Evolutionary conservation across 2,113 vertebrate genomes (phyloP).

Genomic region (Sinocyclocheilus rhinocerous): DNA sequence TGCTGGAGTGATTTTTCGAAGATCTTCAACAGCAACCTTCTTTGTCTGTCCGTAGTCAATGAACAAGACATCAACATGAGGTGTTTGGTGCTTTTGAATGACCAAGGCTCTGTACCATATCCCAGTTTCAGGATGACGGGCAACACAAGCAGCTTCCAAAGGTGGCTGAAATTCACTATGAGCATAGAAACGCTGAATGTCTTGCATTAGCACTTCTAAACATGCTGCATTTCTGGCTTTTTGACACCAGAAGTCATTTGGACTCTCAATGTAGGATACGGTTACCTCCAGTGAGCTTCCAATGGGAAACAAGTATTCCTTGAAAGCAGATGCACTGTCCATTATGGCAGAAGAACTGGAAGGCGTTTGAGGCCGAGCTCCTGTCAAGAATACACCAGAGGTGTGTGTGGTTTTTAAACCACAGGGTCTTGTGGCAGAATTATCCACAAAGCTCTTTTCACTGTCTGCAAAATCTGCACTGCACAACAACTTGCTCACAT

Average conservation of each 20-base stretch:
- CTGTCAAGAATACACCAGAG: not conserved
- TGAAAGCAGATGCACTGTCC: conserved; percentile 61
- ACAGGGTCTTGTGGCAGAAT: not conserved
- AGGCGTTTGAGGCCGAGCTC: not conserved
- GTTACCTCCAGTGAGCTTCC: conserved; percentile 84
- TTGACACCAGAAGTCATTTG: conserved; percentile 94
- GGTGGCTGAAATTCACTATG: conserved; percentile 67
- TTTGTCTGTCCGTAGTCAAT: conserved; percentile 88
- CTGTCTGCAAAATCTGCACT: conserved; percentile 74
- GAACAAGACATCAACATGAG: conserved; percentile 80
- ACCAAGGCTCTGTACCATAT: conserved; percentile 90
- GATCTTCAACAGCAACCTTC: conserved; percentile 72
- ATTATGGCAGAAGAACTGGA: conserved; percentile 10
- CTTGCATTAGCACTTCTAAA: conserved; percentile 80
- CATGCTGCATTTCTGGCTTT: conserved; percentile 68
- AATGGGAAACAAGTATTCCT: conserved; percentile 76
- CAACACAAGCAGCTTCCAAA: conserved; percentile 79
- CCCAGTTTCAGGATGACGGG: conserved; percentile 76
- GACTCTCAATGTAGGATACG: conserved; percentile 81
- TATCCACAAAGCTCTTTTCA: conserved; percentile 54
- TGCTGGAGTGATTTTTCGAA: conserved; percentile 74
- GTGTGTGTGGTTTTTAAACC: conserved; percentile 4
- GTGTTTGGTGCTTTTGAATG: conserved; percentile 65
- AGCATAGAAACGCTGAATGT: conserved; percentile 84
- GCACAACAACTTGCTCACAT: conserved; percentile 78